Evolutionary conservation across 2,113 vertebrate genomes (phyloP), one percentile per base, ranked within the genome.

Genomic region (Nannobrachium achirus): DNA sequence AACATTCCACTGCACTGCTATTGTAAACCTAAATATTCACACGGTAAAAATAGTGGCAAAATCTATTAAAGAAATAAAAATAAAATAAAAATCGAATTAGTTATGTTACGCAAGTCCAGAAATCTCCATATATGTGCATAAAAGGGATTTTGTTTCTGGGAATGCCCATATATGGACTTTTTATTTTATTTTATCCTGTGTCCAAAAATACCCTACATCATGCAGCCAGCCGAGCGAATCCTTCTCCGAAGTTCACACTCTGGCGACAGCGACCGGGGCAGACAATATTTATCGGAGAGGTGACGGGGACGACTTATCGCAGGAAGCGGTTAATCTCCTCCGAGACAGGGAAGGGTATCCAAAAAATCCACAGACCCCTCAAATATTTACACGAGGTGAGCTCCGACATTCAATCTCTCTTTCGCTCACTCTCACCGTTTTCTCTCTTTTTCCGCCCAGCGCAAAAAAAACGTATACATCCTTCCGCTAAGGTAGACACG

Each of bases 381-480:
- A 98, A 98, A 98, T 97, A 97, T 98, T 99, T 98, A 99, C 87
- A 87, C 80, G 93, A 96, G 93, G 94, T 96, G 94, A 86, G 92
- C 91, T 84, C 89, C 83, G 94, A 89, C 93, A 91, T 93, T 91
- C 89, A 84, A 86, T 91, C 92, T 88, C 86, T 93, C 90, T 90
- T 90, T 66, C 25, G 83, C 64, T 69, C 86, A 70, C 81, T 89
- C 69, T 90, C 85, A 88, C 91, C 88, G 25, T 82, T 75, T 80
- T 88, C 90, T 90, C 86, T 84, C 89, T 87, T 91, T n/a, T 33
- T 92, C 89, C 69, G 81, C 18, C 15, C 72, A 60, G 88, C 79
- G 87, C n/a, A n/a, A n/a, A n/a, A 92, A 89, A 79, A 33, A 81
- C 82, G 75, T 89, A 94, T 92, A 93, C 68, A 76, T 92, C 89